Conservation (phyloP, 2,888 invertebrate species). For the Amblyteles armatorius region DNA sequence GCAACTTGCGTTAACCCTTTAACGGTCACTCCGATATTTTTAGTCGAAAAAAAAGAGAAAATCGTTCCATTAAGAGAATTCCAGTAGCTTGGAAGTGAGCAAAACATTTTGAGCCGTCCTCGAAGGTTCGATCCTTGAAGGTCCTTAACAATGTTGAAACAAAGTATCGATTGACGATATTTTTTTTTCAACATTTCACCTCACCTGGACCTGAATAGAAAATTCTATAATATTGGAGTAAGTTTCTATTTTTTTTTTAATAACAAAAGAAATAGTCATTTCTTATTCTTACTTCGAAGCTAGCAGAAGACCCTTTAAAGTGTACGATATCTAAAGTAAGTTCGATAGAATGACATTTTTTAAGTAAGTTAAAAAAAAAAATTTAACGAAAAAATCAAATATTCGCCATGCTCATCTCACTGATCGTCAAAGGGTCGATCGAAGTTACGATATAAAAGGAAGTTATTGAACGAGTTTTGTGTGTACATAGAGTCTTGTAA, state of each 20-base stretch:
- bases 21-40: not conserved
- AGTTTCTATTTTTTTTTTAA: not conserved
- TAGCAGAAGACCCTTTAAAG: too few relatives aligned
- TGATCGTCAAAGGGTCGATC: conserved; percentile 18
- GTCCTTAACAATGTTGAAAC: not conserved
- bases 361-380: not conserved
- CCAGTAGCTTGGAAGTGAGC: not conserved
- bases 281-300: too few relatives aligned
- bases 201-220: not conserved
- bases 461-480: conserved; percentile 14
- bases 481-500: not conserved
- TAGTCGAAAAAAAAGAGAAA: too few relatives aligned
- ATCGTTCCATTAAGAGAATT: not conserved
- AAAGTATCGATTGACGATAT: too few relatives aligned
- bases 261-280: not conserved
- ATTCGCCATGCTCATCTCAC: not conserved
- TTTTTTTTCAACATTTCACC: too few relatives aligned
- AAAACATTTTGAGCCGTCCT: not conserved
- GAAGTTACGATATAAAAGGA: conserved; percentile 38
- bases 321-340: too few relatives aligned
- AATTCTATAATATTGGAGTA: not conserved
- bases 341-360: too few relatives aligned
- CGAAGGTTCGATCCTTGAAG: not conserved
- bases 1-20: not conserved
- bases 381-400: not conserved